These are phyloP conservation scores for Metaphire vulgaris DNA, from an alignment of 1,140 invertebrate species.

Conservation along the genomic window DNA sequence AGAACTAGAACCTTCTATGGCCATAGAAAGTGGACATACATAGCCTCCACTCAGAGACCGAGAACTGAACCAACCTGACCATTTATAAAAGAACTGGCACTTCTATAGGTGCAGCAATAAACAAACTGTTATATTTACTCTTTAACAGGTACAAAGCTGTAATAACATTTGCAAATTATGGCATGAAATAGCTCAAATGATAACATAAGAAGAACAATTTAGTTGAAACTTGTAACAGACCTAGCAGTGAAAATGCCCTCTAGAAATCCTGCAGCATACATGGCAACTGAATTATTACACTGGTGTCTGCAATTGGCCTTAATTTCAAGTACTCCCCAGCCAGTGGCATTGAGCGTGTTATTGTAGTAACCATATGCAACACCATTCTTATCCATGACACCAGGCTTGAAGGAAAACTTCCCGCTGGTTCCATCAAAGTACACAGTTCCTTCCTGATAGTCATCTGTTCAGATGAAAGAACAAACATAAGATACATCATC, in stretches of 20 bases:
- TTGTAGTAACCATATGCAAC: constrained; percentile 18
- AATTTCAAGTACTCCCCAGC: constrained; percentile 20
- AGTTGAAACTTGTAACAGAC: too few species aligned
- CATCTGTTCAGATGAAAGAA: constrained; percentile 3
- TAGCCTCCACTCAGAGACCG: too few species aligned
- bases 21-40: too few species aligned
- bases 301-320: constrained; percentile 5
- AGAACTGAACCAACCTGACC: too few species aligned
- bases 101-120: too few species aligned
- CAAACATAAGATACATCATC: background rate
- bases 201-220: too few species aligned
- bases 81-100: too few species aligned
- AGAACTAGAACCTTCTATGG: too few species aligned
- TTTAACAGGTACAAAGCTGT: too few species aligned
- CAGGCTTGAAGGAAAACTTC: background rate
- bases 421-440: background rate
- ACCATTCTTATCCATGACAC: constrained; percentile 3
- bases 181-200: too few species aligned
- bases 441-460: constrained; percentile 3
- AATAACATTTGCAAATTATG: too few species aligned
- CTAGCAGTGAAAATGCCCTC: constrained; percentile 18
- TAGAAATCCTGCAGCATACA: constrained; percentile 23
- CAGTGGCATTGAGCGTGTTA: constrained; percentile 4
- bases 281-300: background rate
- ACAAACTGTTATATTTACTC: too few species aligned